phyloP scores from a whole-genome alignment of 1,140 invertebrate species.

The Apocrypta bakeri region DNA sequence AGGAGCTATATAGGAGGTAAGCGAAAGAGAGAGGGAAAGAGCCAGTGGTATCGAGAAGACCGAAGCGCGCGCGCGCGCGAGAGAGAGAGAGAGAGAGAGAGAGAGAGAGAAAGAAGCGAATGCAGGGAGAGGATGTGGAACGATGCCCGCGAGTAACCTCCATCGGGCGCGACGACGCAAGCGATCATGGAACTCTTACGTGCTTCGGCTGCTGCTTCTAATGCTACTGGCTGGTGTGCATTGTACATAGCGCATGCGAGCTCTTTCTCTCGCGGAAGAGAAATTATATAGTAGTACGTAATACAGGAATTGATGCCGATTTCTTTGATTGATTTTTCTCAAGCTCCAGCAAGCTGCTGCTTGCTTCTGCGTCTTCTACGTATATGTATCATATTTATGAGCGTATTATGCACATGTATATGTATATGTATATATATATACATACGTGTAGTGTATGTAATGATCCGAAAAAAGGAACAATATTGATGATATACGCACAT shows the following conservation, averaged over 20 bases:
- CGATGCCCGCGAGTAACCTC: conserved; percentile 73
- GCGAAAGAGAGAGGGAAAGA: conserved; percentile 35
- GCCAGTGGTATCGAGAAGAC: conserved; percentile 34
- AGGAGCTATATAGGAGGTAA: conserved; percentile 41
- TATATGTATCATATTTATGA: too few species aligned
- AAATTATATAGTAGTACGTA: not conserved
- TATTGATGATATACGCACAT: too few species aligned
- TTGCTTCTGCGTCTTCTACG: too few species aligned
- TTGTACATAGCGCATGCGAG: not conserved
- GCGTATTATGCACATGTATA: too few species aligned
- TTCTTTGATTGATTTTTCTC: not conserved
- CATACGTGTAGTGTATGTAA: not conserved
- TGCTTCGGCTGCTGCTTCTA: not conserved
- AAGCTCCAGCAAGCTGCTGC: too few species aligned
- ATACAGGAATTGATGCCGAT: not conserved
- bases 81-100: conserved; percentile 44
- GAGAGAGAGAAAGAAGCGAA: conserved; percentile 43
- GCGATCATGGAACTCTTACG: not conserved
- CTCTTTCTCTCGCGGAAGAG: conserved; percentile 3
- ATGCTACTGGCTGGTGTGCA: not conserved
- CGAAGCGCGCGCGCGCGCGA: conserved; percentile 52
- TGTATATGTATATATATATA: not conserved
- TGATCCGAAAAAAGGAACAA: too few species aligned
- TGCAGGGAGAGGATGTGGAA: conserved; percentile 65
- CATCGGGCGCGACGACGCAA: conserved; percentile 58